Evolutionary conservation across 2,797 vertebrate species (phyloP), one percentile per base, ranked within the genome.

Genomic region (Aphelocoma californica): DNA sequence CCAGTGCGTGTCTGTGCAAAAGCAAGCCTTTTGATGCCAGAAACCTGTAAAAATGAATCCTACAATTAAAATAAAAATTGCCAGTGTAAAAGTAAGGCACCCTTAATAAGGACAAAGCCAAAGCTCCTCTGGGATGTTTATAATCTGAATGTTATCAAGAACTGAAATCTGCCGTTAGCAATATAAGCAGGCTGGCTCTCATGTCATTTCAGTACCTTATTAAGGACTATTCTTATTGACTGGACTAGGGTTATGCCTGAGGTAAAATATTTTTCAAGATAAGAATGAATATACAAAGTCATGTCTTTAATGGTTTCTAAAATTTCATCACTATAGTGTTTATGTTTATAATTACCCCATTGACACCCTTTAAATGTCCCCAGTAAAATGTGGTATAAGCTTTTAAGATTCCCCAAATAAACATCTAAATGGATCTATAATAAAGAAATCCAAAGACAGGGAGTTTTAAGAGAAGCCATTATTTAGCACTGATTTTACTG

Each of bases 341-440:
- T 47, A 38, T 69, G 50, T 25, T 85, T 93, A 74, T 82, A 90
- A 83, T 92, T 88, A 77, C 31, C 15, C 24, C 38, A n/a, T 0
- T 70, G 74, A 44, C 67, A 92, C 57, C 53, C 74, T 90, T 93
- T 93, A 93, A 95, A 95, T 82, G 31, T 82, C 47, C 47, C 24
- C 31, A 71, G 56, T 95, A 92, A 94, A 96, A 92, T 71, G 28
- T 54, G 51, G 53, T 65, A 38, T 36, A 82, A 88, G 45, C 18
- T 95, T 88, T 78, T 78, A 96, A 84, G 38, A 19, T 67, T 85
- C 15, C 19, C 45, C 15, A 74, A 92, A 54, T 50, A 64, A 92
- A 48, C 19, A 54, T 47, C 67, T 65, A 79, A 86, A 62, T 80
- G 36, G 12, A 50, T 69, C 16, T 67, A 34, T 82, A 81, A 47